Conservation (phyloP, 2,797 vertebrate species). For the Melanotaenia parkinsoni region DNA sequence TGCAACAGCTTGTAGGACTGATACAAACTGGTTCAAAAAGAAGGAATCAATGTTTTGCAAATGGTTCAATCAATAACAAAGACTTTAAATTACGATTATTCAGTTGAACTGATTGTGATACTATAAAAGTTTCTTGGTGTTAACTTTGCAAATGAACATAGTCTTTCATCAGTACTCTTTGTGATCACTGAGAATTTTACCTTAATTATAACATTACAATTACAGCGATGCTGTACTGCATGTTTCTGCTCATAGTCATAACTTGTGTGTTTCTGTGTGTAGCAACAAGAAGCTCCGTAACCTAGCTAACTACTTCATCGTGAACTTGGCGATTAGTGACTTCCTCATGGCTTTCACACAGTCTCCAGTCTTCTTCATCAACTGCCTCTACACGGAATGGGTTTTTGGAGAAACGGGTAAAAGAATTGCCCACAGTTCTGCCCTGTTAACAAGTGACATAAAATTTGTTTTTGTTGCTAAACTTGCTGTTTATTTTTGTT, state of each 20-base stretch:
- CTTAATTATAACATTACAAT: neutral
- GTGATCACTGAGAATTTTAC: no score
- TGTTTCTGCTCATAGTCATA: neutral
- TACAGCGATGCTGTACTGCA: neutral
- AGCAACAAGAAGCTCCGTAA: constrained; percentile 91
- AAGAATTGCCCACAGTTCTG: neutral
- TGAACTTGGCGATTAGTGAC: constrained; percentile 92
- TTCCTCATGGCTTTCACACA: constrained; percentile 95
- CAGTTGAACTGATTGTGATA: neutral
- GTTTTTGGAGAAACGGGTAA: constrained; percentile 92
- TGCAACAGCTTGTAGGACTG: no score
- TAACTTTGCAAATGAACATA: neutral
- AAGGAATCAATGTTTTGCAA: no score
- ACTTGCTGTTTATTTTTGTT: neutral
- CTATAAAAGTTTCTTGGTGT: neutral
- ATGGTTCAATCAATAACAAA: neutral
- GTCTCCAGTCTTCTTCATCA: constrained; percentile 92
- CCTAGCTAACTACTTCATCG: constrained; percentile 89
- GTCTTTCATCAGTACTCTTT: neutral
- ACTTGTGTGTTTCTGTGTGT: constrained; percentile 33
- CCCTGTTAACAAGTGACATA: neutral
- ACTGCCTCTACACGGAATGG: constrained; percentile 92
- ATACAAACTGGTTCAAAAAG: no score
- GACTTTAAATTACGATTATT: no score
- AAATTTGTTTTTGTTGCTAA: neutral